A percentile compares a stretch with the other conserved stretches of the same genome.
Evolutionary conservation across 2,113 vertebrate species (phyloP).

Genomic region (Anseranas semipalmata): DNA sequence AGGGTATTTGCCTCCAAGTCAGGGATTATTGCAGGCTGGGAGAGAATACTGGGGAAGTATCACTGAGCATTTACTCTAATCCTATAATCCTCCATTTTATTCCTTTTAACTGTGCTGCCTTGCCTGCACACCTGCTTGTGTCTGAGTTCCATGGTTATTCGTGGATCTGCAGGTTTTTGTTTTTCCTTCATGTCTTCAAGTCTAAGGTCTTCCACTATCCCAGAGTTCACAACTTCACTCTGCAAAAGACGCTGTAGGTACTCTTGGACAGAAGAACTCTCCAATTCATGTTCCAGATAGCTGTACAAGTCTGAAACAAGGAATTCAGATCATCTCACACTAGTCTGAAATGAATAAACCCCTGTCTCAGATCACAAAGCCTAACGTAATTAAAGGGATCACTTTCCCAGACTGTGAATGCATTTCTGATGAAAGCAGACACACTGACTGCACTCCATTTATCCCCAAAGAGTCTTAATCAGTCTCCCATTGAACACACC

Average conservation of each 20-base stretch:
- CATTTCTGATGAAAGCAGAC: background rate
- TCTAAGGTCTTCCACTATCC: conserved; percentile 76
- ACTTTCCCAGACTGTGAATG: background rate
- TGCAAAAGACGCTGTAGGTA: conserved; percentile 89
- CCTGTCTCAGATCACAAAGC: conserved; percentile 38
- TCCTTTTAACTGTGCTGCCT: conserved; percentile 61
- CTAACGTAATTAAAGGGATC: conserved; percentile 41
- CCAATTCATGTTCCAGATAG: conserved; percentile 84
- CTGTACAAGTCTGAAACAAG: conserved; percentile 84
- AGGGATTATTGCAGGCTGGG: background rate
- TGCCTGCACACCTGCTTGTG: conserved; percentile 84
- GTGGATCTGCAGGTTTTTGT: conserved; percentile 78
- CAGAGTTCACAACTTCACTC: conserved; percentile 79
- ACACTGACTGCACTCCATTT: conserved; percentile 28
- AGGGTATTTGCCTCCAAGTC: background rate
- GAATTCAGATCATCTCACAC: conserved; percentile 6
- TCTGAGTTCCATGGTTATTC: conserved; percentile 89
- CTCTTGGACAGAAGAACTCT: conserved; percentile 78
- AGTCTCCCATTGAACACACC: background rate
- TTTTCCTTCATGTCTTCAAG: conserved; percentile 77
- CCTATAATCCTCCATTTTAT: conserved; percentile 40
- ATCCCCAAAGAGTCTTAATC: conserved; percentile 14
- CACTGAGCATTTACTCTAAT: conserved; percentile 8
- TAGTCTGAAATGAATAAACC: conserved; percentile 34
- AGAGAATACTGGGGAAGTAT: background rate